These are phyloP conservation scores for Bombus polaris DNA, from an alignment of 1,140 invertebrate genomes.

Conservation along the genomic window DNA sequence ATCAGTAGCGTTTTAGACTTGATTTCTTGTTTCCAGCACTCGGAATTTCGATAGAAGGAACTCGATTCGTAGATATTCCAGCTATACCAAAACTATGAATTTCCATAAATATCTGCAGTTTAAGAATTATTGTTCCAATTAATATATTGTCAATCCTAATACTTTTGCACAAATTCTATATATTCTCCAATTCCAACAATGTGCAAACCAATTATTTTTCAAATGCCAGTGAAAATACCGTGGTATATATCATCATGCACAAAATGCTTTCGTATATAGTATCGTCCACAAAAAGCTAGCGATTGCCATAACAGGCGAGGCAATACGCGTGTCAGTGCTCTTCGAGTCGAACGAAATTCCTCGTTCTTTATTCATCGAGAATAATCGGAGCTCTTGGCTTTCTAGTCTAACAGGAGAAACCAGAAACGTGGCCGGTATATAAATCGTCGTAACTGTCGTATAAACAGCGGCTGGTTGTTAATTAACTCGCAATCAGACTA, in stretches of 20 bases:
- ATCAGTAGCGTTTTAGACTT: background rate
- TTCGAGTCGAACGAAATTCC: slow-evolving; percentile 19
- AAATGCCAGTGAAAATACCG: too few species aligned
- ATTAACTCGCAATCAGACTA: slow-evolving; percentile 21
- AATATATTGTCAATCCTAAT: too few species aligned
- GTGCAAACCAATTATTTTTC: background rate
- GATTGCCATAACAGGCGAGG: slow-evolving; percentile 37
- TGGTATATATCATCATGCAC: background rate
- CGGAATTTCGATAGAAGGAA: too few species aligned
- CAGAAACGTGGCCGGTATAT: slow-evolving; percentile 6
- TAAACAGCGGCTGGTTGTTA: slow-evolving; percentile 38
- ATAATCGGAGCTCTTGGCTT: slow-evolving; percentile 36
- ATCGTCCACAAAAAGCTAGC: background rate
- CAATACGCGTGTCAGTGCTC: background rate
- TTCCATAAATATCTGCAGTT: too few species aligned
- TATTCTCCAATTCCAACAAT: background rate
- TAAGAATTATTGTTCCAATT: too few species aligned
- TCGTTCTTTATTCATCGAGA: slow-evolving; percentile 25
- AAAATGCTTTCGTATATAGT: background rate
- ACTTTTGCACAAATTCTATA: too few species aligned
- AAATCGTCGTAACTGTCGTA: slow-evolving; percentile 39
- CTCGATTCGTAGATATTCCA: too few species aligned
- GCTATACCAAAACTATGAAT: too few species aligned
- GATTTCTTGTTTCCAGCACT: too few species aligned
- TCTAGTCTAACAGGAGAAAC: slow-evolving; percentile 18